phyloP scores from a whole-genome alignment of 2,113 vertebrate genomes.

The Tenebrosternarchus preto region DNA sequence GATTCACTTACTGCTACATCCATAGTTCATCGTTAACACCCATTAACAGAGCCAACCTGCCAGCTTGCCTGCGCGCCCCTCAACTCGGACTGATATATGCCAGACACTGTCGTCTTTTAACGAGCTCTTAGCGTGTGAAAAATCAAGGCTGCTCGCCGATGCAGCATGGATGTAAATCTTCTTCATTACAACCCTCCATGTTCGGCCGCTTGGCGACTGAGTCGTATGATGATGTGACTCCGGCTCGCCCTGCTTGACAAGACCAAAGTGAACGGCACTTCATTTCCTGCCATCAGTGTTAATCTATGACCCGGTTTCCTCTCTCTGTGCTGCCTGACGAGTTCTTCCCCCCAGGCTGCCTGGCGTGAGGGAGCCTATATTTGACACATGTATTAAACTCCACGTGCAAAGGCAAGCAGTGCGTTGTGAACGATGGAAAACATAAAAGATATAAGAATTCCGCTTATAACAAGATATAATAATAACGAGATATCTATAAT shows the following conservation, averaged over 20 bases:
- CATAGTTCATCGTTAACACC: slow-evolving; percentile 41
- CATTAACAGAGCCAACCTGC: slow-evolving; percentile 45
- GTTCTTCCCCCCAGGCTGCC: slow-evolving; percentile 6
- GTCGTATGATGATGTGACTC: slow-evolving; percentile 7
- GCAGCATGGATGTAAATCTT: slow-evolving; percentile 17
- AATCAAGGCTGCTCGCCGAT: not conserved
- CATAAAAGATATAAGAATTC: not conserved
- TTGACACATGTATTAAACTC: not conserved
- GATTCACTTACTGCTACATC: slow-evolving; percentile 24
- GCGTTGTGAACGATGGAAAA: not conserved
- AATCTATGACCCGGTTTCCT: slow-evolving; percentile 25
- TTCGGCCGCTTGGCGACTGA: not conserved
- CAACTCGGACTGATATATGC: slow-evolving; percentile 35
- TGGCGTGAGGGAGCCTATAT: slow-evolving; percentile 2
- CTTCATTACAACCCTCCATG: slow-evolving; percentile 20
- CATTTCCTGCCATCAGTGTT: slow-evolving; percentile 35
- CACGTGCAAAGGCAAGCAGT: not conserved
- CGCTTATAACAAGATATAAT: not conserved
- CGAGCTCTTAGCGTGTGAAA: slow-evolving; percentile 27
- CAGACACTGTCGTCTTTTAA: slow-evolving; percentile 23
- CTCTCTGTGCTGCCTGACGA: slow-evolving; percentile 16
- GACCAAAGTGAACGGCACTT: slow-evolving; percentile 30
- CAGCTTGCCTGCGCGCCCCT: slow-evolving; percentile 4
- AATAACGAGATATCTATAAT: too few species aligned
- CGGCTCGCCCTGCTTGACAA: not conserved